Evolutionary conservation across 2,888 invertebrate species (phyloP).

Genomic region (Elysia crispata): DNA sequence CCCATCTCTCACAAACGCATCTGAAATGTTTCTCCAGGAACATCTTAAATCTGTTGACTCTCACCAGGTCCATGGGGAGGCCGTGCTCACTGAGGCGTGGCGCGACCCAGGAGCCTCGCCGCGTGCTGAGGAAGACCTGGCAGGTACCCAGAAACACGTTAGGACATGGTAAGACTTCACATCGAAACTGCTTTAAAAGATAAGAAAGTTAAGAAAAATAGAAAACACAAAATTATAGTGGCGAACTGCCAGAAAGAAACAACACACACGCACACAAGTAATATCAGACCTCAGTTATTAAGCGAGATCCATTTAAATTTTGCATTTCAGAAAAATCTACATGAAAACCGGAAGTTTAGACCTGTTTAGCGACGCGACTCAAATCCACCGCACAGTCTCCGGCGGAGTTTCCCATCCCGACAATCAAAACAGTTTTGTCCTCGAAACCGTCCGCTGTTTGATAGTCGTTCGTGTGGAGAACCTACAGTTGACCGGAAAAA

Average conservation of each 20-base stretch:
- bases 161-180: too few relatives aligned
- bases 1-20: neutral
- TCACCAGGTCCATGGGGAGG: conserved; percentile 64
- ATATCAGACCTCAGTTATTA: too few relatives aligned
- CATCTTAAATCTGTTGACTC: conserved; percentile 14
- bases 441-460: neutral
- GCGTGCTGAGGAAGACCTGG: conserved; percentile 77
- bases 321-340: too few relatives aligned
- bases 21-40: neutral
- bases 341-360: neutral
- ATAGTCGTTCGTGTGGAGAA: too few relatives aligned
- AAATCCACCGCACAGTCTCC: conserved; percentile 78
- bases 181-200: too few relatives aligned
- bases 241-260: too few relatives aligned
- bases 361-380: conserved; percentile 54
- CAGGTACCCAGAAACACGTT: too few relatives aligned
- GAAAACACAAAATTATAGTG: too few relatives aligned
- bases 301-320: too few relatives aligned
- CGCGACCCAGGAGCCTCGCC: conserved; percentile 77
- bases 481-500: too few relatives aligned
- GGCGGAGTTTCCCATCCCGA: conserved; percentile 80
- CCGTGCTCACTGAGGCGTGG: conserved; percentile 71
- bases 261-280: too few relatives aligned
- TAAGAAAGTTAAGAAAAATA: too few relatives aligned
- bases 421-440: conserved; percentile 76